Evolutionary conservation across 2,888 invertebrate species (phyloP).

Genomic region (Tuberolachnus salignus): DNA sequence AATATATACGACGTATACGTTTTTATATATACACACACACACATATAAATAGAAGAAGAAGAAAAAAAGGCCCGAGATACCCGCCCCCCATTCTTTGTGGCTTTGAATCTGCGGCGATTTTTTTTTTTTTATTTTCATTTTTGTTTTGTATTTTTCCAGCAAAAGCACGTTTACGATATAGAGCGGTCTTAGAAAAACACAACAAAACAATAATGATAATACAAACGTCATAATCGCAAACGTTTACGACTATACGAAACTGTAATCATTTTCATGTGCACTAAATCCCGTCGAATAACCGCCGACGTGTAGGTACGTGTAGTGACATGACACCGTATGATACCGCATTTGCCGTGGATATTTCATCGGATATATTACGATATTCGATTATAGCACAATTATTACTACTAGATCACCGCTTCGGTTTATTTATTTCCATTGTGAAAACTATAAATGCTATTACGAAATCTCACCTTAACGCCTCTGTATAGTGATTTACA

Average conservation of each 20-base stretch:
- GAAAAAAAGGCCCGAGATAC: conserved; percentile 28
- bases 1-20: neutral
- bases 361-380: no score
- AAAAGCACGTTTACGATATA: conserved; percentile 10
- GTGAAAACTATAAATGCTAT: conserved; percentile 16
- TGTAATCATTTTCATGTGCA: neutral
- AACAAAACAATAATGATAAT: conserved; percentile 2
- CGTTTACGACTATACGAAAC: neutral
- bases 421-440: neutral
- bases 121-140: no score
- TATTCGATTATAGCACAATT: no score
- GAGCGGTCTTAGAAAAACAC: neutral
- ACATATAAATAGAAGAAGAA: neutral
- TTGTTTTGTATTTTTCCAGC: neutral
- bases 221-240: neutral
- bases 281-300: no score
- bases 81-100: neutral
- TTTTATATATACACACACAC: no score
- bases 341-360: no score
- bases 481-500: conserved; percentile 77
- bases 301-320: no score
- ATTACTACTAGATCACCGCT: no score
- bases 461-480: conserved; percentile 64
- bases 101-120: conserved; percentile 30
- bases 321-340: no score